Evolutionary conservation across 2,888 invertebrate species (phyloP).

Genomic region (Eilema griseolum): DNA sequence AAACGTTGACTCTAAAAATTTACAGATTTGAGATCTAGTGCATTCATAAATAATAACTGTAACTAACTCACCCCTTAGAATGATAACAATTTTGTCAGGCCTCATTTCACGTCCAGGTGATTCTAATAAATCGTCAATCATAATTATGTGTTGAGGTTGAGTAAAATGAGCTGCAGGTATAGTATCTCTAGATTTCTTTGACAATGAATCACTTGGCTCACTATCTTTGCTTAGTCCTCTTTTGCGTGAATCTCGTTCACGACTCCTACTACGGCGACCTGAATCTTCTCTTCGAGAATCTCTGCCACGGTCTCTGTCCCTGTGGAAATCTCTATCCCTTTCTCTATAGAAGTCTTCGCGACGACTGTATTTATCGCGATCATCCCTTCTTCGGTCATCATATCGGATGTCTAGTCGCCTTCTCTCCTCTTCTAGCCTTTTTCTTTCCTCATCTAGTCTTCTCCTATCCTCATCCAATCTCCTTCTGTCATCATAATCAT

Average conservation of each 20-base stretch:
- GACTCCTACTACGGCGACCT: conserved; percentile 65
- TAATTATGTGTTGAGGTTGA: conserved; percentile 78
- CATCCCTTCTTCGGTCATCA: conserved; percentile 62
- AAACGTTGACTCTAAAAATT: too few species aligned
- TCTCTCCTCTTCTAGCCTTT: conserved; percentile 43
- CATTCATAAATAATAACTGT: not conserved
- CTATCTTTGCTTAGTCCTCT: conserved; percentile 72
- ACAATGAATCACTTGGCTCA: conserved; percentile 54
- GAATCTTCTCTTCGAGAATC: conserved; percentile 47
- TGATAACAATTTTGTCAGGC: conserved; percentile 94
- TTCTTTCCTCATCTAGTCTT: conserved; percentile 36
- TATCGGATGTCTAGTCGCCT: conserved; percentile 54
- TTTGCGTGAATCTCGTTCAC: conserved; percentile 73
- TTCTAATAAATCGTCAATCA: conserved; percentile 94
- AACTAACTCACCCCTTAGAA: conserved; percentile 89
- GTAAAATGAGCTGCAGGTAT: conserved; percentile 40
- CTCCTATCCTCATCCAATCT: conserved; percentile 51
- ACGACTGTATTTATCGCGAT: conserved; percentile 57
- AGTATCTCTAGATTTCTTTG: conserved; percentile 64
- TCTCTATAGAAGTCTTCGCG: conserved; percentile 53
- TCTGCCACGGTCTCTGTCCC: conserved; percentile 56
- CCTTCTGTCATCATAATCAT: conserved; percentile 50
- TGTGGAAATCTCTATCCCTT: conserved; percentile 53
- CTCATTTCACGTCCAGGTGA: conserved; percentile 93
- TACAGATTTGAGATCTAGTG: not conserved